Evolutionary conservation across 2,888 invertebrate genomes (phyloP), one percentile per base, ranked within the genome.

Genomic region (Dicranocentrus wangi): DNA sequence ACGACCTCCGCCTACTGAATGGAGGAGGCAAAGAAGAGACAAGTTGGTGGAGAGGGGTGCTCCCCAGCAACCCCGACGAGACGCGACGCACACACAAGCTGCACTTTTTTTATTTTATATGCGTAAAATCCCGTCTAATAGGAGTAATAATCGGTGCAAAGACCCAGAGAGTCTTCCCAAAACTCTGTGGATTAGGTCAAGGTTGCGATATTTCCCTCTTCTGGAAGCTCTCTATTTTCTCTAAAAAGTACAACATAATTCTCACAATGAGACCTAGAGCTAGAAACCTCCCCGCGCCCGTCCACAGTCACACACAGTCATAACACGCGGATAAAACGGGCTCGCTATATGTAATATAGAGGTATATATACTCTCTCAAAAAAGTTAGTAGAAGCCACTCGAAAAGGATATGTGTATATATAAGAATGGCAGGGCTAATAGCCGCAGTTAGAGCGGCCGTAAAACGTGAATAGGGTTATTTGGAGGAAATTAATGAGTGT

Each of bases 401-500:
- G n/a, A 28, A 60, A 1, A 60, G 27, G 32, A 32, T 32, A 10
- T 7, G 32, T 7, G 32, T 32, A 32, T 32, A 32, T 7, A 32
- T 68, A 53, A 32, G 43, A 71, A 60, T 51, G 39, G 79, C 55
- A 79, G 43, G 66, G 72, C 66, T 79, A 79, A 72, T 79, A 71
- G 79, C 66, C 72, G 79, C 66, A 79, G 79, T 79, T 72, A 72
- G 66, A 72, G 53, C 72, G 72, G 79, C 72, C 71, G 79, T 79
- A 79, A 79, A 71, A 79, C 65, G 71, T 72, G 79, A 72, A 79
- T 71, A 83, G 86, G 85, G 86, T 85, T 86, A 86, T 86, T 86
- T 84, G 81, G 85, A 82, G 83, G 83, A 86, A 86, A 86, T 86
- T 86, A 86, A 86, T 86, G 86, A 86, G 86, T 79, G 82, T 72